Base-by-base conservation (phyloP, 2,888 invertebrate species). In the Sceliomorpha sp. region DNA sequence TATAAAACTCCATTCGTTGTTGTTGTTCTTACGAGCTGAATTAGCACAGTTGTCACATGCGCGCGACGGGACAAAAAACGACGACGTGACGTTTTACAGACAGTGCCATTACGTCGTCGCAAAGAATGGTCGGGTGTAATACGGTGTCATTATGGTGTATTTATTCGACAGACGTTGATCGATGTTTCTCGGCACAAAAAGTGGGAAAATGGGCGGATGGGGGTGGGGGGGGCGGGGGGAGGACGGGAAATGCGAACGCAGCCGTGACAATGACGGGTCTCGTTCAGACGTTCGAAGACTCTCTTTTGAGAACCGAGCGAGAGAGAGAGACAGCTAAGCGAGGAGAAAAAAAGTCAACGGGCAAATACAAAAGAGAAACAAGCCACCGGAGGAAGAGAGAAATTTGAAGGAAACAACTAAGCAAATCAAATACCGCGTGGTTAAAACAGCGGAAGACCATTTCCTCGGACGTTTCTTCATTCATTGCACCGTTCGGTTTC, bases 401-500 rank as follows among this genome's bases (percentile, higher is more conserved):
- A 70, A 66, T 70, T 64, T 60, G 13, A 44, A 44, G 9, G 26
- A 36, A 50, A 55, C 44, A 60, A 55, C 69, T 40, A 75, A 77
- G 77, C 66, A 74, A 76, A 70, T 72, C 60, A 70, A 76, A 74
- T 74, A 68, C 69, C 64, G 70, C 63, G 56, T 67, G 66, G 74
- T 69, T n/a, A 74, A 79, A 77, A 75, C 77, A 78, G 72, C 79
- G 79, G 80, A 80, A 82, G 78, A 59, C 70, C 74, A 73, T 82
- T 82, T 81, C 80, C 82, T 79, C 70, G 73, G 68, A 69, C 68
- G 63, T 74, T 74, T 77, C 72, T 77, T 73, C 56, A 36, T 51
- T 53, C 58, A 9, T 60, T 53, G 63, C 27, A 5, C 20, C 5
- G 5, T 20, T 20, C 20, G 20, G 29, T 20, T 20, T 20, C 20